Percentiles rank a stretch among this genome's conserved stretches.
These are phyloP conservation scores for Amblyraja radiata DNA, from an alignment of 2,797 vertebrate species.

Conservation along the genomic window DNA sequence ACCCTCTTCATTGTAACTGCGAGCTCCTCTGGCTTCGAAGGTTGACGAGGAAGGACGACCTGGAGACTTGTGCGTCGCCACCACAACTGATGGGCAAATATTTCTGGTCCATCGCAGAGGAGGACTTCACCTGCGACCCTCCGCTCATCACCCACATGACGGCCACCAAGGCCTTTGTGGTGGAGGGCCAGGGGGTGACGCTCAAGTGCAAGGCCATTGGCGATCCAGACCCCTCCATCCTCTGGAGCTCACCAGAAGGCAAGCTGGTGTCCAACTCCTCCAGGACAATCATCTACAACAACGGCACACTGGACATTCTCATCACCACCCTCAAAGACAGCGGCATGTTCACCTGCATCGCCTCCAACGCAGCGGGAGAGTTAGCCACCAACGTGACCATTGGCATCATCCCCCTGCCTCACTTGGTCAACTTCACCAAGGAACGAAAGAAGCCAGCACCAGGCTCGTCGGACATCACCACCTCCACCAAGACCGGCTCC, in stretches of 20 bases:
- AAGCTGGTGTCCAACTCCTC: conserved; percentile 61
- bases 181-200: conserved; percentile 67
- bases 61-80: conserved; percentile 82
- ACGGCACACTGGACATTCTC: conserved; percentile 67
- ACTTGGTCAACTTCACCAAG: conserved; percentile 68
- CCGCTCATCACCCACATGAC: conserved; percentile 73
- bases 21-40: conserved; percentile 79
- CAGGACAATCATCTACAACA: conserved; percentile 59
- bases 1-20: conserved; percentile 83
- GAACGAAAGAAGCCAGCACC: conserved; percentile 62
- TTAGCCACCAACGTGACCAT: conserved; percentile 66
- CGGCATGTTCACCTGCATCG: conserved; percentile 69
- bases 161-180: conserved; percentile 60
- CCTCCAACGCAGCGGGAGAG: conserved; percentile 68
- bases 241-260: conserved; percentile 70
- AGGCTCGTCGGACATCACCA: conserved; percentile 61
- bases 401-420: conserved; percentile 60
- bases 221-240: conserved; percentile 67
- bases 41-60: conserved; percentile 73
- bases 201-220: conserved; percentile 69
- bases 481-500: conserved; percentile 52
- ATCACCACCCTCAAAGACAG: conserved; percentile 64
- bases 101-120: conserved; percentile 79
- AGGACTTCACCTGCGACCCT: conserved; percentile 81
- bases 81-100: conserved; percentile 73